Base-by-base conservation (phyloP, 2,888 invertebrate species). In the Myopa testacea region DNA sequence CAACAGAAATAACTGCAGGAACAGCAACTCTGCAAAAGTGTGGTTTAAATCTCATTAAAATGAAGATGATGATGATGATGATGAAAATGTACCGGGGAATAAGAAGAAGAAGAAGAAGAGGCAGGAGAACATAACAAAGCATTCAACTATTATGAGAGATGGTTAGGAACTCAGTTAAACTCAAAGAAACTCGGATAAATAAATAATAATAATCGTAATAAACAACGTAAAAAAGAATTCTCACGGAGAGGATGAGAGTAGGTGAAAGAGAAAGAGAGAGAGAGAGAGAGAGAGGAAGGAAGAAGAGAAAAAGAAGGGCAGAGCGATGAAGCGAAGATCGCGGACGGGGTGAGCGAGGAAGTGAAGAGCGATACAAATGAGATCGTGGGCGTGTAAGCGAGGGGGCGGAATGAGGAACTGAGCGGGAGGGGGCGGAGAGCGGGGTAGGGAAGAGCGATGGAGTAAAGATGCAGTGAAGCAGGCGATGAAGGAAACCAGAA, bases 131-230 rank as follows among this genome's bases (percentile, higher is more conserved):
- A 58, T 58, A 16, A 12, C n/a, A 58, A 58, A 6, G 2, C 58
- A 58, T 58, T 58, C 58, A 58, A 58, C n/a, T 58, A 58, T 58
- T 58, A 58, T 58, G 58, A 58, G 58, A 58, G 19, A 58, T n/a
- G n/a, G 16, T 58, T 4, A 62, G 34, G 10, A 62, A 62, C 62
- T 62, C 62, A 5, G 10, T 45, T n/a, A 62, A 62, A 34, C 10
- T 62, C n/a, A 34, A 62, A 62, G 62, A n/a, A 58, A 58, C 6
- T n/a, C 45, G 10, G 45, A 45, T 10, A 10, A 45, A 45, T 8
- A 10, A 6, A 45, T 2, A 10, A 45, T 45, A 10, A 45, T 6
- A 45, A 45, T 45, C 58, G 19, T 58, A 58, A 4, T 4, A 58
- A 58, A 58, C 5, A 58, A 6, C 16, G 19, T 58, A 52, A 52